Base-by-base conservation (phyloP, 2,888 invertebrate genomes). In the Uloborus plumipes region DNA sequence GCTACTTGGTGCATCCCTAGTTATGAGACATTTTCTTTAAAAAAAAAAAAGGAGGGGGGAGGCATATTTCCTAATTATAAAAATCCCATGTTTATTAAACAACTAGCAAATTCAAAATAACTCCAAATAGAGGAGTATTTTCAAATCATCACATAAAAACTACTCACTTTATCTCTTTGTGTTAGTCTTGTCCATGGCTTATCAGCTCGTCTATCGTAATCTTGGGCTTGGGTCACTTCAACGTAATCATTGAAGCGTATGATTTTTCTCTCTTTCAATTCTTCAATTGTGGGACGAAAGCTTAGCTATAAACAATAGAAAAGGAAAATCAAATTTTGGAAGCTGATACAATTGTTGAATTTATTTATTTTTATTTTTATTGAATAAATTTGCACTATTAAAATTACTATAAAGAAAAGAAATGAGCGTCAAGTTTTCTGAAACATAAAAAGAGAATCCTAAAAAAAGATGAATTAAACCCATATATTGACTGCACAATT, bases 191-290 rank as follows among this genome's bases (percentile, higher is more conserved):
- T 99, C 99, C 99, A 99, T 87, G 99, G 99, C 91, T 99, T 99
- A 91, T 99, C 99, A 84, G 98, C 98, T 89, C 97, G 92, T 79
- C 99, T 92, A 91, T 99, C 99, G 90, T 99, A 99, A 89, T 98
- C 96, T 89, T 98, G 97, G 84, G 94, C 94, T 88, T 94, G 97
- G 86, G 99, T 99, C 87, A 99, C 98, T 91, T 99, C 99, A 88
- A 99, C 98, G 91, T 99, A 99, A 91, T 99, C 99, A 90, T 97
- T 99, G 91, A 99, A 99, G 88, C 98, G 94, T 88, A 99, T 99
- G 89, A 99, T 99, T 92, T 99, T 99, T 91, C 98, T 95, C 89
- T 99, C 98, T 88, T 97, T 98, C 85, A 99, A 92, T 91, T 99
- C 99, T 88, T 98, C 98, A 86, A 99, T 97, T 51, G 99, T 99